Evolutionary conservation across 1,140 invertebrate species (phyloP), one percentile per base, ranked within the genome.

Genomic region (Drosophila nasuta): DNA sequence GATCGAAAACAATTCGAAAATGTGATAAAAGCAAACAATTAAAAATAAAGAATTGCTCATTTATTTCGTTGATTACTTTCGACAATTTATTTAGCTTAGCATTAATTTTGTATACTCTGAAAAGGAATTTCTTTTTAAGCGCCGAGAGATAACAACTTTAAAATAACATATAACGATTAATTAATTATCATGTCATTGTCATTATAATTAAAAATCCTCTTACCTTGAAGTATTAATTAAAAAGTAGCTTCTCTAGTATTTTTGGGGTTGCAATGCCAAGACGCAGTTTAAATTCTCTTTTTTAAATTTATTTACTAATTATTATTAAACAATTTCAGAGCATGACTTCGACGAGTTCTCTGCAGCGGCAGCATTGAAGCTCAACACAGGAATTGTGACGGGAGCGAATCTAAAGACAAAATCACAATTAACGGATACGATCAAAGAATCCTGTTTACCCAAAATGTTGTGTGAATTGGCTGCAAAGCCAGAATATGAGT

Each of bases 381-480:
- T 74, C 15, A 75, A 58, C 41, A 48, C 69, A 5, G 57, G 56
- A 0, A 70, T 74, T 60, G 67, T 89, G 5, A 78, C 77, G 0
- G 81, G 80, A 5, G 83, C 85, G 0, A 80, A 73, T 17, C 65
- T 89, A n/a, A 88, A 87, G 56, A 75, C 77, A 10, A 92, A 91
- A 56, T 68, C 89, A 11, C 86, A 91, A 58, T 65, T 92, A 2
- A 76, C 91, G 43, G 91, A 91, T 67, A 88, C 91, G 54, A 92
- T 92, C 54, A 92, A 91, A 70, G 92, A 93, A 45, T 91, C 94
- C 5, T 96, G 96, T 92, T 93, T 97, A 62, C 96, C 96, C 1
- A 96, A 96, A 93, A 93, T 96, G 77, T 95, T 97, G 28, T 97
- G 96, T 81, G 96, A 97, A 92, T 89, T 97, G 88, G 95, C 82